Conservation (phyloP, 2,113 vertebrate species). For the Limanda limanda region DNA sequence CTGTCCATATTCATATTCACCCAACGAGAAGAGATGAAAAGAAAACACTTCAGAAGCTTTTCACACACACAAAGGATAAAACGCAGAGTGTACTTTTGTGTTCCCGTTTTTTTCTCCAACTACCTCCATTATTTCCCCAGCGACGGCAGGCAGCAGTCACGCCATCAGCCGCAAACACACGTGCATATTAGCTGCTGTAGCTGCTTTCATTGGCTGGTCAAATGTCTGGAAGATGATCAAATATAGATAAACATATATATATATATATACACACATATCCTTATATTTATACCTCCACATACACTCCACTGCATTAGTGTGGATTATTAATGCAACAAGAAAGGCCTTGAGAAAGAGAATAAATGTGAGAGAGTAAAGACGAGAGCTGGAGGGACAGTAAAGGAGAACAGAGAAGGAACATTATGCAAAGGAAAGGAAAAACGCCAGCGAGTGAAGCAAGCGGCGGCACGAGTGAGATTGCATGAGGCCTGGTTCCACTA, state of each 20-base stretch:
- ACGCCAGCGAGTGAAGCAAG: not conserved
- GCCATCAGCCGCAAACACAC: conserved; percentile 22
- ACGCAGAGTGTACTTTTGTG: conserved; percentile 34
- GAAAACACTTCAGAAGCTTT: conserved; percentile 46
- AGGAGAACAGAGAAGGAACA: not conserved
- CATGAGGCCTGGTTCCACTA: conserved; percentile 38
- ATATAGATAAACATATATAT: conserved; percentile 39
- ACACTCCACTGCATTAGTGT: conserved; percentile 44
- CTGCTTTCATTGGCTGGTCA: conserved; percentile 29
- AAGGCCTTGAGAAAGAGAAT: conserved; percentile 11
- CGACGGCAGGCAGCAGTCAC: not conserved
- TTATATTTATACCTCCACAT: conserved; percentile 33
- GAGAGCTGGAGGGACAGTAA: conserved; percentile 10
- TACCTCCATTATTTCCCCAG: conserved; percentile 38
- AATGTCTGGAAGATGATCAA: conserved; percentile 54
- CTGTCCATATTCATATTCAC: conserved; percentile 67
- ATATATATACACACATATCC: not conserved
- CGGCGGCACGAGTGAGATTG: conserved; percentile 12
- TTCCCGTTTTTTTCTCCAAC: conserved; percentile 10
- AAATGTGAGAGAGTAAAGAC: conserved; percentile 22
- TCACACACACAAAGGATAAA: conserved; percentile 54
- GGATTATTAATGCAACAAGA: conserved; percentile 57
- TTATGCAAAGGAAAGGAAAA: conserved; percentile 31
- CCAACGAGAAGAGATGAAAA: conserved; percentile 17
- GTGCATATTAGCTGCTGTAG: not conserved